Base-by-base conservation (phyloP, 37 sponge, comb jelly and placozoan species). In the Crambe crambe region DNA sequence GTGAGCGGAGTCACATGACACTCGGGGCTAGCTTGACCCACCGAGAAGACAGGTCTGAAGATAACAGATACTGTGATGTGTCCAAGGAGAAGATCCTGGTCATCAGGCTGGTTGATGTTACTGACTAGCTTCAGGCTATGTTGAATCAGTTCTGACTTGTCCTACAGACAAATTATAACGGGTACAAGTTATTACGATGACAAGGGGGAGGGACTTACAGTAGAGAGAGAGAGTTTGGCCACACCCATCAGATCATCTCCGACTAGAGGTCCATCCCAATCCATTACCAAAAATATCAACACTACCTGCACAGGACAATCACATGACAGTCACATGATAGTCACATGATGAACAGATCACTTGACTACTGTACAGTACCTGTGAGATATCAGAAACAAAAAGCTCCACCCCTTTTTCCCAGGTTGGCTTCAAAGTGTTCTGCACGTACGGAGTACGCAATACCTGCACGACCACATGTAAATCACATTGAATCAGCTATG, bases 331-430 rank as follows among this genome's bases (percentile, higher is more conserved):
- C 20, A 27, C 68, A 68, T 36, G 18, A 32, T 26, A 72, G n/a
- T 6, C 29, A 72, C 23, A 15, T 36, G 25, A 72, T 72, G 5
- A 17, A 68, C 37, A 8, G 18, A 9, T 10, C 69, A 68, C 6
- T 36, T 6, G 37, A 37, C 26, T 27, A 47, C 35, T 31, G 35
- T 60, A 38, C 1, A 29, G 2, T 81, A 83, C 83, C 58, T 66
- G 75, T 36, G 77, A 44, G 72, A 82, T 69, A 61, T 87, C 88
- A 21, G 76, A 27, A 18, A 81, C 77, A 35, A 87, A 76, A 17
- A 87, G 0, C 64, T 87, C 88, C 51, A 76, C 72, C 6, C 88
- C 81, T 47, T 44, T 81, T 61, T 87, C 88, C 88, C 88, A 87
- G 21, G 47, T 21, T 0, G 88, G 82, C 21, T 68, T 47, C 26